These are phyloP conservation scores for Drosophila elegans DNA, from an alignment of 1,140 invertebrate genomes.

Conservation along the genomic window DNA sequence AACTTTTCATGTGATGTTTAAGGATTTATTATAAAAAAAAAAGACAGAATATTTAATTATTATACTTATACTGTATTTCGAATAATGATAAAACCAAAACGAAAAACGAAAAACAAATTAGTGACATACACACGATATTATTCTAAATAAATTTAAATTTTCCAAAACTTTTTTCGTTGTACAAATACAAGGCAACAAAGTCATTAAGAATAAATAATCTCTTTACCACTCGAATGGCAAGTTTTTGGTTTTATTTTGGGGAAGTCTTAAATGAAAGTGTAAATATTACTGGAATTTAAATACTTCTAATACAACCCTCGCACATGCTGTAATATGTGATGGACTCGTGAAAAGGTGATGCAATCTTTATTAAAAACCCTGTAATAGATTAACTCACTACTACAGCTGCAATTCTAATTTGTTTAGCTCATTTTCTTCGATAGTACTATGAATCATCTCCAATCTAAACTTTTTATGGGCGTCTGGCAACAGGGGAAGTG, in stretches of 20 bases:
- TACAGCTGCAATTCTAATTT: slow-evolving; percentile 6
- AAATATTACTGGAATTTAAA: not conserved
- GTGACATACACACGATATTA: slow-evolving; percentile 59
- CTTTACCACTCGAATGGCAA: slow-evolving; percentile 43
- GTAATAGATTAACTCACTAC: slow-evolving; percentile 3
- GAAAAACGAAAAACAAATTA: slow-evolving; percentile 30
- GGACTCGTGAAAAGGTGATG: slow-evolving; percentile 5
- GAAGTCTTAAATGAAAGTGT: not conserved
- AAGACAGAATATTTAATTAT: slow-evolving; percentile 61
- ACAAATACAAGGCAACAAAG: slow-evolving; percentile 31
- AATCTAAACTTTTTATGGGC: not conserved
- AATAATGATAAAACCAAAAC: slow-evolving; percentile 41
- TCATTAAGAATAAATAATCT: slow-evolving; percentile 59
- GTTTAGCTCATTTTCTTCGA: slow-evolving; percentile 4
- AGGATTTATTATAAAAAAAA: slow-evolving; percentile 58
- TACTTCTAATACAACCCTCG: not conserved
- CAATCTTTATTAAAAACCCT: not conserved
- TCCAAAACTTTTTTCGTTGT: slow-evolving; percentile 70
- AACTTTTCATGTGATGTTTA: slow-evolving; percentile 81
- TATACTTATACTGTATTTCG: slow-evolving; percentile 70
- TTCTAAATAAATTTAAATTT: slow-evolving; percentile 66
- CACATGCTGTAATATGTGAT: not conserved
- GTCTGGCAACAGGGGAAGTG: not conserved
- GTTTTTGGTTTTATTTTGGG: not conserved
- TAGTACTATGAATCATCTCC: not conserved